Evolutionary conservation across 2,113 vertebrate genomes (phyloP), one percentile per base, ranked within the genome.

Genomic region (Malurus elegans): DNA sequence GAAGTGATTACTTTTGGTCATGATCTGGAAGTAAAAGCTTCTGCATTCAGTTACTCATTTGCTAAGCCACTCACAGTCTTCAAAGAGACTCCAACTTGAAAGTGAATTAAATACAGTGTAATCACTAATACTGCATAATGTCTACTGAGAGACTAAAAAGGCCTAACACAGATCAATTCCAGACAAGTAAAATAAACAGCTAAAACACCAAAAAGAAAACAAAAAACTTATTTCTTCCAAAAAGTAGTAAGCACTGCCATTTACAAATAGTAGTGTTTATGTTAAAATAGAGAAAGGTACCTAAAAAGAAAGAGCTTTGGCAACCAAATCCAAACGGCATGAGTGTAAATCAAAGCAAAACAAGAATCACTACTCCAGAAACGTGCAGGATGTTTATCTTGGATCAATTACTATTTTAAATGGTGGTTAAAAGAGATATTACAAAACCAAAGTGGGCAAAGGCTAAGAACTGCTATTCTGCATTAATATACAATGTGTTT

Each of bases 321-420:
- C 95, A 97, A 96, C 86, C 94, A 97, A 91, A 95, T 96, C 94
- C 94, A 96, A 96, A 94, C 18, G 61, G 95, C 79, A 96, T 89
- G 93, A 96, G 87, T 94, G 88, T 86, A 88, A 97, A 96, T 83
- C 86, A 96, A 97, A 92, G 88, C 96, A 95, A 97, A 81, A 87
- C 87, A 97, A 96, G 93, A 96, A 97, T 92, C 93, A 95, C 90
- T 97, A 96, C 96, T 96, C 93, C 97, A 98, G 94, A 94, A 96
- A 97, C 78, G 97, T 98, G 98, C 94, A 97, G 94, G 97, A 97
- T 97, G 84, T 92, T 93, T 95, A 97, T 86, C 94, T 95, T 96
- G 95, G 84, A 96, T 97, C 89, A 89, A 91, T 93, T 88, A 85
- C 93, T 97, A 96, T 69, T 93, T 90, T 83, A 97, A 95, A 97